phyloP scores from a whole-genome alignment of 2,797 vertebrate species.

The Lindbergichthys nudifrons region DNA sequence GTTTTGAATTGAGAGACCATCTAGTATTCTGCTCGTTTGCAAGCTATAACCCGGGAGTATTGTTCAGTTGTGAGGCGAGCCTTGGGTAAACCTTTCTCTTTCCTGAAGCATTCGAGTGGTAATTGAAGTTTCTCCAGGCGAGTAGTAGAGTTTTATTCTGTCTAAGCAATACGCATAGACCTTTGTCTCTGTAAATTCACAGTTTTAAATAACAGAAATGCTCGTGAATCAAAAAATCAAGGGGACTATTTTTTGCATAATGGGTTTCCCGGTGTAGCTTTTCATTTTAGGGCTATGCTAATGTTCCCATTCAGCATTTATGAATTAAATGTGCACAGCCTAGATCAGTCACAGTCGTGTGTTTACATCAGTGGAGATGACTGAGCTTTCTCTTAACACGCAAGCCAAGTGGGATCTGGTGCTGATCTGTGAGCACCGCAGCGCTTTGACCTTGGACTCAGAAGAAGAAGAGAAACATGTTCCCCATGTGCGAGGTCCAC shows the following conservation, averaged over 20 bases:
- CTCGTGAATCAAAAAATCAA: slow-evolving; percentile 10
- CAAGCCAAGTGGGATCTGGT: not conserved
- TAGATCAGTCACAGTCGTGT: slow-evolving; percentile 23
- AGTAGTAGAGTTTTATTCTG: slow-evolving; percentile 23
- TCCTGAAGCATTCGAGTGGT: slow-evolving; percentile 35
- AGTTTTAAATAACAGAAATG: slow-evolving; percentile 24
- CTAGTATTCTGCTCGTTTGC: not conserved
- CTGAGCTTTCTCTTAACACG: slow-evolving; percentile 12
- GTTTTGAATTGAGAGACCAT: not conserved
- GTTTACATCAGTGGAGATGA: slow-evolving; percentile 14
- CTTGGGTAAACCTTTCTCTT: slow-evolving; percentile 25
- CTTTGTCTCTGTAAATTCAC: slow-evolving; percentile 18
- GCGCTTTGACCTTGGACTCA: slow-evolving; percentile 41
- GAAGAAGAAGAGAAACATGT: slow-evolving; percentile 1
- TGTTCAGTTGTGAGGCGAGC: slow-evolving; percentile 19
- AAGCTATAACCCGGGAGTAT: slow-evolving; percentile 14
- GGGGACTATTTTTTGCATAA: slow-evolving; percentile 16
- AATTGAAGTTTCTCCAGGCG: slow-evolving; percentile 35
- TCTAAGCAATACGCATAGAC: slow-evolving; percentile 23
- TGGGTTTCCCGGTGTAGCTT: slow-evolving; percentile 8
- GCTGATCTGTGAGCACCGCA: not conserved
- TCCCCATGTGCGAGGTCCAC: slow-evolving; percentile 3
- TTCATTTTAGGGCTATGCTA: slow-evolving; percentile 10
- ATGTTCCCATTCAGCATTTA: slow-evolving; percentile 28
- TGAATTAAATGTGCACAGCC: slow-evolving; percentile 15